Conservation (phyloP, 2,113 vertebrate genomes). For the Spheniscus mendiculus region DNA sequence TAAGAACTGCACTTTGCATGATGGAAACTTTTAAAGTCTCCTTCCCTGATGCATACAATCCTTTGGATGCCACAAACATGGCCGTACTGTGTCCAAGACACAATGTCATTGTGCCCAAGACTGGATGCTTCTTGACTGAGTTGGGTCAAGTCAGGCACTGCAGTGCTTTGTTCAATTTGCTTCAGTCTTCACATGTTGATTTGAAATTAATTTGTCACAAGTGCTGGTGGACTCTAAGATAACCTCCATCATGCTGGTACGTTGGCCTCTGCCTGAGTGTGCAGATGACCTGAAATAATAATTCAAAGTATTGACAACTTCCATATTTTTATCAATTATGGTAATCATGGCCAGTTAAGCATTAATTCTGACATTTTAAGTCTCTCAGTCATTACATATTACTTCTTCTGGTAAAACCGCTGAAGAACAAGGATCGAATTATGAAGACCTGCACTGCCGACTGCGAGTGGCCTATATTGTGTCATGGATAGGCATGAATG, state of each 20-base stretch:
- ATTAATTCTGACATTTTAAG: not conserved
- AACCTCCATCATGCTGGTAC: not conserved
- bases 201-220: not conserved
- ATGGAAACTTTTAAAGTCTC: not conserved
- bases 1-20: not conserved
- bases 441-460: not conserved
- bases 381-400: not conserved
- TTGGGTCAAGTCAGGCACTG: not conserved
- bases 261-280: not conserved
- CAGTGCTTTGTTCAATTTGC: not conserved
- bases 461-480: not conserved
- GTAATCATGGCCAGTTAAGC: not conserved
- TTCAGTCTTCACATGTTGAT: not conserved
- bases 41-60: not conserved
- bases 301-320: not conserved
- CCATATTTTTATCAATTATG: not conserved
- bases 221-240: not conserved
- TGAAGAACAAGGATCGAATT: not conserved
- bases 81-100: not conserved
- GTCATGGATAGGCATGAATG: not conserved
- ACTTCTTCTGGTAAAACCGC: not conserved
- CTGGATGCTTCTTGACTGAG: not conserved
- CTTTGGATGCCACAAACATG: not conserved
- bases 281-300: not conserved
- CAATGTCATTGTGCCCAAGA: not conserved